Evolutionary conservation across 1,140 invertebrate genomes (phyloP), one percentile per base, ranked within the genome.

Genomic region (Drosophila aff.): DNA sequence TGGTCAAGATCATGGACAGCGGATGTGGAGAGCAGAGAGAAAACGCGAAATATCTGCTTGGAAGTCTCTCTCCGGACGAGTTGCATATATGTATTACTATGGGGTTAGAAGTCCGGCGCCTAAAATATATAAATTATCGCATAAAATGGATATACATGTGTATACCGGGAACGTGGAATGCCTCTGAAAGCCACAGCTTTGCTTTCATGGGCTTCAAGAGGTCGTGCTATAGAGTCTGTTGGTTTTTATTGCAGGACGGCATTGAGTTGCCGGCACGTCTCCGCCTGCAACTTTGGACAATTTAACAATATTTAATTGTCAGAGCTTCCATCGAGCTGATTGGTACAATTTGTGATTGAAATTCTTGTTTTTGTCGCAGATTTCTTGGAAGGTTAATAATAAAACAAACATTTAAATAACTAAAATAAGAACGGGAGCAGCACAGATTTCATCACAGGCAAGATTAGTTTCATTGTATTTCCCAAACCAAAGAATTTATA

Each of bases 1-100:
- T 49, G 73, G 81, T 81, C 83, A 83, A 91, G 80, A 93, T 93
- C 92, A 78, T 94, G 94, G 75, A 72, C 84, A 69, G 18, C 67
- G 57, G 84, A 69, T 36, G 16, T n/a, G 53, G 71, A 47, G 69
- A 28, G 43, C 31, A 47, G 15, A 40, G 21, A 36, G 21, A 71
- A 11, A 58, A 52, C 11, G 16, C 64, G 10, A 58, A 55, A 28
- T 33, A 53, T 49, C n/a, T 36, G 15, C 10, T 41, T 8, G 7
- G 50, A 21, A 46, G 41, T 41, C 31, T 38, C 41, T 74, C 40
- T 50, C 8, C 15, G 36, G 4, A n/a, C 50, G n/a, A 58, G 46
- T 21, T 49, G 58, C 33, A 40, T 28, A 62, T 21, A 40, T 28
- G 49, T 21, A 62, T 43, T 31, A 64, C 10, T n/a, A 13, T 15